A percentile compares a stretch with the other conserved stretches of the same genome.
Evolutionary conservation across 2,113 vertebrate species (phyloP).

Genomic region (Chiloscyllium plagiosum): DNA sequence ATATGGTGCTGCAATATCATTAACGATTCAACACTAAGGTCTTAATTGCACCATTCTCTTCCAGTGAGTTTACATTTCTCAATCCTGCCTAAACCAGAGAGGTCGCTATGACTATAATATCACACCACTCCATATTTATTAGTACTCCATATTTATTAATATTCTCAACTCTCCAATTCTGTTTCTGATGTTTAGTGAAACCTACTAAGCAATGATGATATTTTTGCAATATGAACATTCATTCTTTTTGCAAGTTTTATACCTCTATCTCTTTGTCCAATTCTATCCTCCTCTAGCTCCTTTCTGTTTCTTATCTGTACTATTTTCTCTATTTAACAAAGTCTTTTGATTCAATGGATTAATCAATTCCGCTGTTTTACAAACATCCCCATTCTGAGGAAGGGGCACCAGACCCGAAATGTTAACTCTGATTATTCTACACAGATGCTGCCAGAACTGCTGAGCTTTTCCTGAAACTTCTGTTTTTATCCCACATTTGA

Average conservation of each 20-base stretch:
- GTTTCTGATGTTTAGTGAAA: not conserved
- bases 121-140: not conserved
- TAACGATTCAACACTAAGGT: too few relatives aligned
- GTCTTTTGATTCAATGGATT: not conserved
- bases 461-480: too few relatives aligned
- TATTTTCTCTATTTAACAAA: not conserved
- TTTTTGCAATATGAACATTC: not conserved
- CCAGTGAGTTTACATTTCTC: not conserved
- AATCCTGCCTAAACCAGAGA: not conserved
- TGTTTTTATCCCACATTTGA: not conserved
- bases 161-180: not conserved
- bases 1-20: not conserved
- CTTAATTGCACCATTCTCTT: too few relatives aligned
- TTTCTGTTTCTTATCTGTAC: not conserved
- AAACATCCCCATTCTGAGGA: not conserved
- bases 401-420: too few relatives aligned
- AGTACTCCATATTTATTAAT: not conserved
- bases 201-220: not conserved
- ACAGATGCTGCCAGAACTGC: too few relatives aligned
- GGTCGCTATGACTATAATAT: not conserved
- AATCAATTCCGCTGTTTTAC: not conserved
- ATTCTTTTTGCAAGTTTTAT: not conserved
- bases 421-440: too few relatives aligned
- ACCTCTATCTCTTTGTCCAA: not conserved
- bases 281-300: not conserved